phyloP scores from a whole-genome alignment of 2,888 invertebrate species.

The Heliconius erato region DNA sequence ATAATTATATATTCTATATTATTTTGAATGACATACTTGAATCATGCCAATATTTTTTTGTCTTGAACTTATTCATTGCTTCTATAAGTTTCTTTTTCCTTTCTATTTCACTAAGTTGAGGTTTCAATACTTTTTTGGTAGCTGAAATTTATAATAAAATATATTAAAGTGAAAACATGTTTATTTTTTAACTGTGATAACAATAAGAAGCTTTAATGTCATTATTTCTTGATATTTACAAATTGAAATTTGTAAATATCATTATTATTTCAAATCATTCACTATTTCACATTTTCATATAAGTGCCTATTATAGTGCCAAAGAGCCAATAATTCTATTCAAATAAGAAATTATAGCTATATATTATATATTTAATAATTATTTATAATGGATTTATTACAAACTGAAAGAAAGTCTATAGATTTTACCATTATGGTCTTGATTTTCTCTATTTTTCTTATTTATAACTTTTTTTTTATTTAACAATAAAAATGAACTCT shows the following conservation, averaged over 20 bases:
- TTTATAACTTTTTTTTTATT: slow-evolving; percentile 56
- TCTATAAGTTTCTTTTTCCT: slow-evolving; percentile 62
- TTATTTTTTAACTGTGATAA: not conserved
- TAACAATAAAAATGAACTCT: slow-evolving; percentile 73
- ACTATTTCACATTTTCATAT: too few species aligned
- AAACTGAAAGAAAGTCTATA: not conserved
- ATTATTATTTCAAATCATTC: not conserved
- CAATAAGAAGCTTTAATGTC: not conserved
- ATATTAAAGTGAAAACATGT: not conserved
- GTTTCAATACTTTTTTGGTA: slow-evolving; percentile 48
- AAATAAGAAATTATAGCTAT: not conserved
- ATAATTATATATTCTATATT: too few species aligned
- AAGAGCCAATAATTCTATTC: not conserved
- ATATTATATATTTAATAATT: not conserved
- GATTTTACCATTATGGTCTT: slow-evolving; percentile 35
- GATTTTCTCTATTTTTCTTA: slow-evolving; percentile 51
- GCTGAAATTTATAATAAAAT: slow-evolving; percentile 5
- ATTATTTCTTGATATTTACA: slow-evolving; percentile 48
- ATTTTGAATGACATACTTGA: slow-evolving; percentile 63
- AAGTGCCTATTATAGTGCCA: not conserved
- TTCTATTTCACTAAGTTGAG: slow-evolving; percentile 60
- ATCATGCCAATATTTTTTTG: slow-evolving; percentile 65
- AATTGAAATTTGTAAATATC: too few species aligned
- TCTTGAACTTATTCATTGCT: slow-evolving; percentile 68
- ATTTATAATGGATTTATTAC: not conserved